Percentiles rank a stretch among this genome's conserved stretches.
Evolutionary conservation across 2,888 invertebrate species (phyloP).

Genomic region (Orthosia incerta): DNA sequence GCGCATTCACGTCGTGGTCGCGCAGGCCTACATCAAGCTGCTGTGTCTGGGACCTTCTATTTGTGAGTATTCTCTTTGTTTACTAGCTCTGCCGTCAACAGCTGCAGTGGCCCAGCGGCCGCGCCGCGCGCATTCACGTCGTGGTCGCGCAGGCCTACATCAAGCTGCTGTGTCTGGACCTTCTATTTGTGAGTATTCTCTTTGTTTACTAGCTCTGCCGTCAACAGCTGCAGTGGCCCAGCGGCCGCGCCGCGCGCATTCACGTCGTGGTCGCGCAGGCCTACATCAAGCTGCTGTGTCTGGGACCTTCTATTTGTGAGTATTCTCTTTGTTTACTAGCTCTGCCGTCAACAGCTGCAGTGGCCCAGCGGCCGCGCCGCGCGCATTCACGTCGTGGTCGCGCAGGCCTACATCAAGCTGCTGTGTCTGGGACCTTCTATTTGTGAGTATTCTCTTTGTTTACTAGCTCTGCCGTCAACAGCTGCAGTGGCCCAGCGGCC

Average conservation of each 20-base stretch:
- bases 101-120: constrained; percentile 94
- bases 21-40: constrained; percentile 86
- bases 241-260: constrained; percentile 93
- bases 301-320: constrained; percentile 85
- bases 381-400: constrained; percentile 94
- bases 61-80: constrained; percentile 72
- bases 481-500: constrained; percentile 94
- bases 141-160: constrained; percentile 91
- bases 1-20: constrained; percentile 94
- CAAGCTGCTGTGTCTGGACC: constrained; percentile 86
- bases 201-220: too few relatives aligned
- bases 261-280: constrained; percentile 93
- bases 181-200: constrained; percentile 77
- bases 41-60: constrained; percentile 85
- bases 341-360: too few relatives aligned
- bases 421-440: constrained; percentile 85
- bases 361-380: constrained; percentile 94
- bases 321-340: constrained; percentile 19
- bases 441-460: constrained; percentile 72
- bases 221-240: constrained; percentile 94
- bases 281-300: constrained; percentile 85
- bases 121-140: constrained; percentile 94
- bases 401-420: constrained; percentile 86
- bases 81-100: too few relatives aligned
- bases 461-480: too few relatives aligned